Conservation (phyloP, 2,888 invertebrate genomes). For the Andrena trimmerana region DNA sequence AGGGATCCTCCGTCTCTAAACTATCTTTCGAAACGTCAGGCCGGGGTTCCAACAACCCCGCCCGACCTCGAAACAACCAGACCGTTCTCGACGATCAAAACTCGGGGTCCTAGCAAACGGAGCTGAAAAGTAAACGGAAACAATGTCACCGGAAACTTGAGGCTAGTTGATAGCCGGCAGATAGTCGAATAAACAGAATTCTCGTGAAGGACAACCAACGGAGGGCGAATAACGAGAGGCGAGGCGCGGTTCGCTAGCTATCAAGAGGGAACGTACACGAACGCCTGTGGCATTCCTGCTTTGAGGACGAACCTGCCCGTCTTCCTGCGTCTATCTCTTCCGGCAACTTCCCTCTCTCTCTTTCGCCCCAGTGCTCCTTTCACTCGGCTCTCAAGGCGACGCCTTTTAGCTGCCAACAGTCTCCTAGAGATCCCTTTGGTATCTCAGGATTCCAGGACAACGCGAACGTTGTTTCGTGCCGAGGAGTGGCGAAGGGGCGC, state of each 20-base stretch:
- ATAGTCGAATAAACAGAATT: constrained; percentile 56
- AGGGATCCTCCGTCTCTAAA: neutral
- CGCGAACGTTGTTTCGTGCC: constrained; percentile 33
- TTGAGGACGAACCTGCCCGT: constrained; percentile 58
- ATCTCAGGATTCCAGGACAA: constrained; percentile 25
- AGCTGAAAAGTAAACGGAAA: constrained; percentile 51
- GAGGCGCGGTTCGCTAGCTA: constrained; percentile 31
- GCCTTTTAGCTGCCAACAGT: constrained; percentile 42
- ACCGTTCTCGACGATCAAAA: neutral
- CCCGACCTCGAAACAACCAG: neutral
- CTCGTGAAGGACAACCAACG: constrained; percentile 41
- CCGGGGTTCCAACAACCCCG: neutral
- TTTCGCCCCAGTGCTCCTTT: constrained; percentile 19
- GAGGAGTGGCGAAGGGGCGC: neutral
- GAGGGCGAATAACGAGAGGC: constrained; percentile 51
- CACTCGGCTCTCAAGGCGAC: constrained; percentile 42
- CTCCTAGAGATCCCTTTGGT: constrained; percentile 32
- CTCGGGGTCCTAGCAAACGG: neutral
- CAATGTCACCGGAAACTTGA: constrained; percentile 43
- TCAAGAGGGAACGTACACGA: constrained; percentile 49
- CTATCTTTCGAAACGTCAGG: neutral
- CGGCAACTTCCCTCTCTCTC: constrained; percentile 28
- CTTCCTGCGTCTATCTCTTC: constrained; percentile 51
- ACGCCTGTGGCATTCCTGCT: constrained; percentile 71
- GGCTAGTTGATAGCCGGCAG: constrained; percentile 51